Percentiles rank a stretch among this genome's conserved stretches.
Conservation (phyloP, 2,797 vertebrate species). For the Pipistrellus pygmaeus region DNA sequence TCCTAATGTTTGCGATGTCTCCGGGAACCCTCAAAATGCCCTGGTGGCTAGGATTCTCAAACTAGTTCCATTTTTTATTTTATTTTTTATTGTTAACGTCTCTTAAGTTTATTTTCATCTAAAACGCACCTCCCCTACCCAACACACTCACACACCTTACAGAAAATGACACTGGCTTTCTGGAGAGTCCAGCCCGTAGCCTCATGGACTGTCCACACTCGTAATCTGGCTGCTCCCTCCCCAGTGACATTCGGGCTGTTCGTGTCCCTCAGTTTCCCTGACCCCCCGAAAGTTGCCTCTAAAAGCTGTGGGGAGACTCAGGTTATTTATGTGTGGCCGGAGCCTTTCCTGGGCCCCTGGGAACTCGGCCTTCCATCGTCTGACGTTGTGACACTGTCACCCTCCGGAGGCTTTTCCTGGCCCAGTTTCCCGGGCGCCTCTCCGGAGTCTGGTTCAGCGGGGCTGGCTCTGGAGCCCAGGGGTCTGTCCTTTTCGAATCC, state of each 20-base stretch:
- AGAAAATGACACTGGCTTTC: not conserved
- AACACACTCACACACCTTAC: no score
- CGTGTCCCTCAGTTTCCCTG: not conserved
- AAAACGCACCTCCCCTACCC: not conserved
- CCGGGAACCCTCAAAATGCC: not conserved
- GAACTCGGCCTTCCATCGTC: fast-evolving
- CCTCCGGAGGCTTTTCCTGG: no score
- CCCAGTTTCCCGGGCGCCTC: not conserved
- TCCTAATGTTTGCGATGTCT: not conserved
- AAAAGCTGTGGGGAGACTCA: not conserved
- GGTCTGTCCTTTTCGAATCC: constrained; percentile 48
- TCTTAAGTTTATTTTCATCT: not conserved
- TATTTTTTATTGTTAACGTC: not conserved
- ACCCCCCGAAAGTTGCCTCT: not conserved
- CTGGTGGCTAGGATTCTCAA: not conserved
- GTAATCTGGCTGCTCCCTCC: not conserved
- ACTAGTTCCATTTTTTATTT: not conserved
- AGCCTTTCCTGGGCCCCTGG: not conserved
- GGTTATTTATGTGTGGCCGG: not conserved
- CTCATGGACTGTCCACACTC: not conserved
- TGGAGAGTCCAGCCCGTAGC: not conserved
- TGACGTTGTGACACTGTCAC: no score
- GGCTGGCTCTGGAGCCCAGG: constrained; percentile 9
- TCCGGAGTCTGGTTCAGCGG: constrained; percentile 44
- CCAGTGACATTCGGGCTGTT: not conserved